Percentiles rank a stretch among this genome's conserved stretches.
These are phyloP conservation scores for Pachypanchax playfairii DNA, from an alignment of 2,113 vertebrate species.

Conservation along the genomic window DNA sequence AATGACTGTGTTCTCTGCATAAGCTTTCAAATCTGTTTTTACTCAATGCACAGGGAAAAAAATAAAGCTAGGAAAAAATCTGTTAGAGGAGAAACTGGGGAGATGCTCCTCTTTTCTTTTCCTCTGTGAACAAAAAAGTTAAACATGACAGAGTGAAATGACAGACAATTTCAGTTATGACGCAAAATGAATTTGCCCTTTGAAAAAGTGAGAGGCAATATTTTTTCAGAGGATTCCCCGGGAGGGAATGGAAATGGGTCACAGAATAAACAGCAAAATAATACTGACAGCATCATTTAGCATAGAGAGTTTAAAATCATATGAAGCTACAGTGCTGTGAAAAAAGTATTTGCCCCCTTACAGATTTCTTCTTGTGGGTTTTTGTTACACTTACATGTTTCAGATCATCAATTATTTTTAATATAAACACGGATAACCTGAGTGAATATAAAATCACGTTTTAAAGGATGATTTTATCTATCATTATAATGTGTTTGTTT, in stretches of 20 bases:
- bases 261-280: constrained; percentile 26
- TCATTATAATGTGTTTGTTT: no score
- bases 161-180: constrained; percentile 52
- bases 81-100: constrained; percentile 9
- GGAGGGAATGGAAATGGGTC: constrained; percentile 30
- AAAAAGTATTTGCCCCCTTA: no score
- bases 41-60: constrained; percentile 9
- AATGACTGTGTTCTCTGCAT: constrained; percentile 29
- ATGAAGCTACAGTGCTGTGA: neutral
- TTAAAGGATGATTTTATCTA: no score
- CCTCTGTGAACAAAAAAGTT: constrained; percentile 14
- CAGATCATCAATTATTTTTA: no score
- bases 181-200: constrained; percentile 52
- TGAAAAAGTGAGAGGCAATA: constrained; percentile 47
- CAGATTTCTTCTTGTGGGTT: no score
- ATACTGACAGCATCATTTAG: constrained; percentile 4
- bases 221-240: constrained; percentile 32
- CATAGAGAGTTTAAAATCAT: constrained; percentile 3
- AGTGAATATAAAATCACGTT: no score
- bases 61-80: neutral
- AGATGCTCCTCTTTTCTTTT: constrained; percentile 7
- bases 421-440: no score
- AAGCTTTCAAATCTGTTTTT: constrained; percentile 47
- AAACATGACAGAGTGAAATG: constrained; percentile 36
- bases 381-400: no score